A percentile compares a stretch with the other conserved stretches of the same genome.
Evolutionary conservation across 2,113 vertebrate species (phyloP).

Genomic region (Coreoperca whiteheadi): DNA sequence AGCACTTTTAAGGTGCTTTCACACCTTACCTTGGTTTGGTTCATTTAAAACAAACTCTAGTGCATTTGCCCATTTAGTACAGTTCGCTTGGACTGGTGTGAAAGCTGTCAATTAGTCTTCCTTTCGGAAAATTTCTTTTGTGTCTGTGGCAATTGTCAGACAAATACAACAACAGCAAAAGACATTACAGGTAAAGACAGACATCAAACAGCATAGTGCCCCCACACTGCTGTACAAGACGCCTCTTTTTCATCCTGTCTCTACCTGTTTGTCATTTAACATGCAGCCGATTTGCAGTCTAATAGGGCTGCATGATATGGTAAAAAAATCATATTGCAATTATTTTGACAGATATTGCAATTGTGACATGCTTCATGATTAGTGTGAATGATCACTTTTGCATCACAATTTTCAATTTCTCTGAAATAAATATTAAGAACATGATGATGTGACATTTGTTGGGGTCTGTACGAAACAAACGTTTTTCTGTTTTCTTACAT

Average conservation of each 20-base stretch:
- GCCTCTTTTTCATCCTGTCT: not conserved
- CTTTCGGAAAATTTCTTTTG: not conserved
- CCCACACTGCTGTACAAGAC: not conserved
- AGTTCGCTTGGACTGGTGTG: not conserved
- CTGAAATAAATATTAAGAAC: too few relatives aligned
- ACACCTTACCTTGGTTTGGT: not conserved
- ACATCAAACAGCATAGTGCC: not conserved
- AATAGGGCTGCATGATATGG: too few relatives aligned
- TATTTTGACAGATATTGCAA: too few relatives aligned
- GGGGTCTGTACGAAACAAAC: too few relatives aligned
- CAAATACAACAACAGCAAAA: not conserved
- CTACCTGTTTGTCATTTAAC: not conserved
- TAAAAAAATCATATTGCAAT: too few relatives aligned
- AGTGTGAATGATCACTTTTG: too few relatives aligned
- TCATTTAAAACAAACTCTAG: not conserved
- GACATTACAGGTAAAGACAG: not conserved
- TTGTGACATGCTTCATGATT: too few relatives aligned
- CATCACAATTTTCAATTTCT: too few relatives aligned
- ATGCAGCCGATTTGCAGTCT: not conserved
- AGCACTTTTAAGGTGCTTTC: not conserved
- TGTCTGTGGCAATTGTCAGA: not conserved
- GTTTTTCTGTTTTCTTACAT: too few relatives aligned
- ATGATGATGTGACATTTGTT: too few relatives aligned
- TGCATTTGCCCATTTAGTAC: not conserved
- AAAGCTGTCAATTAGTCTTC: not conserved